These are phyloP conservation scores for Passer domesticus DNA, from an alignment of 2,113 vertebrate genomes.

Conservation along the genomic window DNA sequence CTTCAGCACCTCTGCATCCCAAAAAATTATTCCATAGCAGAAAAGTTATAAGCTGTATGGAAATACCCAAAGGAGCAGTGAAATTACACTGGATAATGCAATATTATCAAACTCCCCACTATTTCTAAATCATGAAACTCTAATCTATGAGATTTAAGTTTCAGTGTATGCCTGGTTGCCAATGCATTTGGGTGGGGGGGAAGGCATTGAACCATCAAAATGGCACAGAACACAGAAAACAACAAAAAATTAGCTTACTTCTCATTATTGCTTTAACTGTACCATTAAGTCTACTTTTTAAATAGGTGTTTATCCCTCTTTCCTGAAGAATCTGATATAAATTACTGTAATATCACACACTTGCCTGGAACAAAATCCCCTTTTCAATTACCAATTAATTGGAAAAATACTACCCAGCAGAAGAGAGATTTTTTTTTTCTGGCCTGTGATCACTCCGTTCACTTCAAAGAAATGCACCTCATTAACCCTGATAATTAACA, in stretches of 20 bases:
- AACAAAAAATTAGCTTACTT: neutral
- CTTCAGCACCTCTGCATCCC: neutral
- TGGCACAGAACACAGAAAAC: neutral
- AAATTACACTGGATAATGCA: neutral
- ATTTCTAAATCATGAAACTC: neutral
- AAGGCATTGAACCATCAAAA: neutral
- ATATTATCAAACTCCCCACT: neutral
- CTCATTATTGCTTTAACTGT: neutral
- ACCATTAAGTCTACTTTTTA: neutral
- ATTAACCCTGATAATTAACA: constrained; percentile 56
- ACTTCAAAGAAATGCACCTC: constrained; percentile 7
- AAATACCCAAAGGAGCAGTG: neutral
- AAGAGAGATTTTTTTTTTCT: neutral
- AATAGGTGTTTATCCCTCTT: neutral
- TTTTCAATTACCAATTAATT: neutral
- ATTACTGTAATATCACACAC: neutral
- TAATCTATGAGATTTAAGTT: neutral
- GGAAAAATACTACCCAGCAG: neutral
- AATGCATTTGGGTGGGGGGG: neutral
- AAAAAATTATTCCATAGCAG: neutral
- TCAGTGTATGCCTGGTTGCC: neutral
- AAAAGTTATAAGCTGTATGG: neutral
- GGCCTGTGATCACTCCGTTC: neutral
- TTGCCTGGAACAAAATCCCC: neutral
- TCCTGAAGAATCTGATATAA: neutral